These are phyloP conservation scores for Acanthis flammea DNA, from an alignment of 2,797 vertebrate genomes.

Conservation along the genomic window DNA sequence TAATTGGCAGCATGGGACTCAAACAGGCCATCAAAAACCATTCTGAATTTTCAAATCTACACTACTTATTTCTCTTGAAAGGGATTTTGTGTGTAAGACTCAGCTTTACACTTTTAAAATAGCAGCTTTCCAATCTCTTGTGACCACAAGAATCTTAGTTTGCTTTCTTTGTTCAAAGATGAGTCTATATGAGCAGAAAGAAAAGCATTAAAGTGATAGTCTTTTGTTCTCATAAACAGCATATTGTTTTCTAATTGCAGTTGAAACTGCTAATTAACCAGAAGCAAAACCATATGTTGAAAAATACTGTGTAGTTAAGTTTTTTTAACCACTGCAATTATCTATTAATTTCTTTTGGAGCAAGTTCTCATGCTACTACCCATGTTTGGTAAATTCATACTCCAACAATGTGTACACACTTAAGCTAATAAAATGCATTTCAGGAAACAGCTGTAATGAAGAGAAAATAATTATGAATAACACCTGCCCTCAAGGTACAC, in stretches of 20 bases:
- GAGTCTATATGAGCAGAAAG: not conserved
- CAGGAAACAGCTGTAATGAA: not conserved
- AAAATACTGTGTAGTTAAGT: not conserved
- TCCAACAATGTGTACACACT: not conserved
- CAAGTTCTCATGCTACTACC: not conserved
- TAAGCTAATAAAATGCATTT: not conserved
- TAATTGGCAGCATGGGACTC: not conserved
- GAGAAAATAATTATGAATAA: not conserved
- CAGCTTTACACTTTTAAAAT: not conserved
- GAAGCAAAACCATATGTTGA: not conserved
- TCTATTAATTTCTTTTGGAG: not conserved
- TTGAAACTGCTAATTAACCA: constrained; percentile 8
- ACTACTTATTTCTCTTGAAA: not conserved
- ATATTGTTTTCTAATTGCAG: not conserved
- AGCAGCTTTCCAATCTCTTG: not conserved
- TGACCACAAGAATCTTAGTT: not conserved
- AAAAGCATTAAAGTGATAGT: not conserved
- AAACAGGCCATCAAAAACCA: not conserved
- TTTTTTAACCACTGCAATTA: not conserved
- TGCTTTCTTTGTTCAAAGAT: not conserved
- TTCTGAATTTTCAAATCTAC: not conserved
- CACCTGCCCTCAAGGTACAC: not conserved
- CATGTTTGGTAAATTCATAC: not conserved
- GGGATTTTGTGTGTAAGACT: not conserved
- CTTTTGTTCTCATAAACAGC: not conserved